Evolutionary conservation across 2,888 invertebrate species (phyloP).

Genomic region (Mallateleia sp.): DNA sequence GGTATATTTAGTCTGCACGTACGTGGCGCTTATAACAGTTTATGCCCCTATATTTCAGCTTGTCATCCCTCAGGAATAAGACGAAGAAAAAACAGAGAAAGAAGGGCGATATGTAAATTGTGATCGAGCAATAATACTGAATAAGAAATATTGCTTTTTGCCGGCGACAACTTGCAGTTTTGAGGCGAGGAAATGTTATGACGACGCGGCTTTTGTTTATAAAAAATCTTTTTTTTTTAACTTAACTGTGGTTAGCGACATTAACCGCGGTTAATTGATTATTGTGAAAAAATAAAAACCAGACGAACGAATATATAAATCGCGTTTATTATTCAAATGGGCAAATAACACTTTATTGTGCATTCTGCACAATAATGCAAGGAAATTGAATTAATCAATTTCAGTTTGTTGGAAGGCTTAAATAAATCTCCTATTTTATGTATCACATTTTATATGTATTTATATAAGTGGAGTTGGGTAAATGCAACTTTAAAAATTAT

Average conservation of each 20-base stretch:
- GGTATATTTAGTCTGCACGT: constrained; percentile 87
- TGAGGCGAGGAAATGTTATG: no score
- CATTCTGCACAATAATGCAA: constrained; percentile 42
- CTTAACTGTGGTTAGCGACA: no score
- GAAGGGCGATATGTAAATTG: constrained; percentile 61
- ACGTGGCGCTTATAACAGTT: constrained; percentile 86
- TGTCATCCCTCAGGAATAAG: constrained; percentile 67
- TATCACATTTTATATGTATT: no score
- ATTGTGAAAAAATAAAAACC: constrained; percentile 30
- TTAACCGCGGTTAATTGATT: neutral
- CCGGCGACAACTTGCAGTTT: no score
- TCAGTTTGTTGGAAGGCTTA: constrained; percentile 21
- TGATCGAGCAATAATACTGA: constrained; percentile 57
- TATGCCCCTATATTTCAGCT: constrained; percentile 78
- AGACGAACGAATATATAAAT: constrained; percentile 35
- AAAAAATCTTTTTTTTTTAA: no score
- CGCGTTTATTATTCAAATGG: constrained; percentile 37
- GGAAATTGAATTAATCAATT: constrained; percentile 52
- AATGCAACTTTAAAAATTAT: constrained; percentile 24
- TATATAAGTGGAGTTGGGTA: constrained; percentile 17
- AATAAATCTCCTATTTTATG: no score
- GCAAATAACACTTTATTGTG: constrained; percentile 32
- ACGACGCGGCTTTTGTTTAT: no score
- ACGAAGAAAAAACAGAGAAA: constrained; percentile 37
- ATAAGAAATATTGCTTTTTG: neutral